These are phyloP conservation scores for Epizoanthus fatuus DNA, from an alignment of 92 coral and sea anemone genomes.

Conservation along the genomic window DNA sequence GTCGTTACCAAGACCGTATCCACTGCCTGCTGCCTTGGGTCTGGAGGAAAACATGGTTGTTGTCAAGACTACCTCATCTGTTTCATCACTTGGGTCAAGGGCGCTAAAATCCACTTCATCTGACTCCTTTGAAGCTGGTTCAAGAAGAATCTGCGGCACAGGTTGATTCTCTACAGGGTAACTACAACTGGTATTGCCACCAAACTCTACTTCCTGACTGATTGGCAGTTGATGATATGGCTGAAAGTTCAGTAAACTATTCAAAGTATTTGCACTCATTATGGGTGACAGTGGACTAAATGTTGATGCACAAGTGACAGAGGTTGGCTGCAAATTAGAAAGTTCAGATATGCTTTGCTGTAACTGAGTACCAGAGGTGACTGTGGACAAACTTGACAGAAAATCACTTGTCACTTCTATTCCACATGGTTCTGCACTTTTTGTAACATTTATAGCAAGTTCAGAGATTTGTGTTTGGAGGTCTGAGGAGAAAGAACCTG, in stretches of 20 bases:
- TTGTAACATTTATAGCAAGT: conserved; percentile 17
- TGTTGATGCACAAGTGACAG: conserved; percentile 24
- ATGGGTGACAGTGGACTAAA: conserved; percentile 36
- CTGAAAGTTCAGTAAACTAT: conserved; percentile 23
- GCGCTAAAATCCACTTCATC: not conserved
- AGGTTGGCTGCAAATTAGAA: conserved; percentile 9
- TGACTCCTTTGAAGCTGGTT: conserved; percentile 20
- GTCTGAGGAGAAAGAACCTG: not conserved
- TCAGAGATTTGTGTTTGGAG: conserved; percentile 19
- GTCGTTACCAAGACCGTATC: conserved; percentile 96
- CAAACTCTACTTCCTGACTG: not conserved
- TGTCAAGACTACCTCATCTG: conserved; percentile 75
- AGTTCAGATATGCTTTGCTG: conserved; percentile 10
- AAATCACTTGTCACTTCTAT: not conserved
- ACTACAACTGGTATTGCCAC: conserved; percentile 1
- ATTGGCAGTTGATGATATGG: conserved; percentile 15
- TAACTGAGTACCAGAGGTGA: not conserved
- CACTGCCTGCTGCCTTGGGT: conserved; percentile 91
- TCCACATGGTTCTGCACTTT: not conserved
- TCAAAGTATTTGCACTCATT: conserved; percentile 38
- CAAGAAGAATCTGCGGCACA: not conserved
- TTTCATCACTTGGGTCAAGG: conserved; percentile 33
- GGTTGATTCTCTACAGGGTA: not conserved
- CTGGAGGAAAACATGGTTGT: conserved; percentile 74
- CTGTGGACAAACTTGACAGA: conserved; percentile 10